Percentiles rank a stretch among this genome's conserved stretches.
Conservation (phyloP, 2,113 vertebrate species). For the Urocolius indicus region DNA sequence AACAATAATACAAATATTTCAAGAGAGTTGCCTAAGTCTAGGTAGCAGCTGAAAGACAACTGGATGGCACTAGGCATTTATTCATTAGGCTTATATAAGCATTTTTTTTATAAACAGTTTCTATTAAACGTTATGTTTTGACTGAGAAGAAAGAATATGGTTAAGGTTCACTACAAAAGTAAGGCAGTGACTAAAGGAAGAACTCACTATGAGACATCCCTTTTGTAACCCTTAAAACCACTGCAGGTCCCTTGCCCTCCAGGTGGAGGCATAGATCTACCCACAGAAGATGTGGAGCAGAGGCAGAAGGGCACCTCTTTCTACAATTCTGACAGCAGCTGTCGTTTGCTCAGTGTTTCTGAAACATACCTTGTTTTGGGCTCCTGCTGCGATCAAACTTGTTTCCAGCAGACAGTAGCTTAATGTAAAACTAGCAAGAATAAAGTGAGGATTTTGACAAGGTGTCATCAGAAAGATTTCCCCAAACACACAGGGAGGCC, state of each 20-base stretch:
- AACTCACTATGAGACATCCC: not conserved
- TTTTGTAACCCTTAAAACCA: too few relatives aligned
- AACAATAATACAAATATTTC: not conserved
- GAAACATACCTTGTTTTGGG: not conserved
- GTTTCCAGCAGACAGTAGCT: not conserved
- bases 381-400: not conserved
- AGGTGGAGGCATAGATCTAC: not conserved
- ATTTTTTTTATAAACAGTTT: not conserved
- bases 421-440: not conserved
- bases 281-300: not conserved
- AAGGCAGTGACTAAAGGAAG: not conserved
- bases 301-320: not conserved
- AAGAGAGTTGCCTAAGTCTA: not conserved
- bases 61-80: not conserved
- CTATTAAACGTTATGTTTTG: not conserved
- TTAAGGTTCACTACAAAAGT: not conserved
- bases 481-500: not conserved
- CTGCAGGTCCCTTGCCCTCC: not conserved
- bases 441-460: conserved; percentile 26
- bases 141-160: not conserved
- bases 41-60: not conserved
- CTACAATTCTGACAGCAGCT: not conserved
- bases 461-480: not conserved
- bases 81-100: not conserved
- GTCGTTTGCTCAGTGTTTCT: not conserved